These are phyloP conservation scores for Cotesia chilonis DNA, from an alignment of 1,140 invertebrate genomes.

Conservation along the genomic window DNA sequence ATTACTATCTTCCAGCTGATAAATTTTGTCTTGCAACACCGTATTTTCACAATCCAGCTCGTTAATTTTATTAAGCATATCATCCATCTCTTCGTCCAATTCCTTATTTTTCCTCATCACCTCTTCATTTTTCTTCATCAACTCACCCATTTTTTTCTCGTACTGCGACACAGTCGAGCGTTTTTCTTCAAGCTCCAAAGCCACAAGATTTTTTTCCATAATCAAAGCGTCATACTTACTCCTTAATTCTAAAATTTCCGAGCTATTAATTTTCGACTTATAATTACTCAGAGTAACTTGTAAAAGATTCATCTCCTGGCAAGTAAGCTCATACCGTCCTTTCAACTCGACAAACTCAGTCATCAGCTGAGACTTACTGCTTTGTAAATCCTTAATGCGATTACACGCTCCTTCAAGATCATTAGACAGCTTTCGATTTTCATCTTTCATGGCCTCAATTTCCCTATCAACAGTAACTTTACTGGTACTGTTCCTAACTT, in stretches of 20 bases:
- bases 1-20: background rate
- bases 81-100: constrained; percentile 51
- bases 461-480: constrained; percentile 44
- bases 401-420: constrained; percentile 59
- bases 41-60: constrained; percentile 32
- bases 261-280: constrained; percentile 37
- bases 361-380: constrained; percentile 47
- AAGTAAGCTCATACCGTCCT: constrained; percentile 38
- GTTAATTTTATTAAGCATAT: constrained; percentile 47
- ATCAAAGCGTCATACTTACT: constrained; percentile 44
- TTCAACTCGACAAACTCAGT: constrained; percentile 45
- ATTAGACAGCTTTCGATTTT: constrained; percentile 50
- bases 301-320: constrained; percentile 46
- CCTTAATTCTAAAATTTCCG: constrained; percentile 30
- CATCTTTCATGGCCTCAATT: constrained; percentile 50
- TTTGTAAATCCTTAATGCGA: constrained; percentile 52
- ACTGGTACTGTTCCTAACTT: constrained; percentile 53
- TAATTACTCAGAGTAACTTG: constrained; percentile 36
- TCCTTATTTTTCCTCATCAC: constrained; percentile 44
- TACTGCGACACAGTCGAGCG: constrained; percentile 39
- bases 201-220: constrained; percentile 49
- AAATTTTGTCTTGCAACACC: constrained; percentile 23
- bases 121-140: constrained; percentile 39
- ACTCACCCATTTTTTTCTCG: constrained; percentile 34
- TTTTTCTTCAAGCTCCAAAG: constrained; percentile 47